Base-by-base conservation (phyloP, 1,140 invertebrate species). In the Cepaea nemoralis region DNA sequence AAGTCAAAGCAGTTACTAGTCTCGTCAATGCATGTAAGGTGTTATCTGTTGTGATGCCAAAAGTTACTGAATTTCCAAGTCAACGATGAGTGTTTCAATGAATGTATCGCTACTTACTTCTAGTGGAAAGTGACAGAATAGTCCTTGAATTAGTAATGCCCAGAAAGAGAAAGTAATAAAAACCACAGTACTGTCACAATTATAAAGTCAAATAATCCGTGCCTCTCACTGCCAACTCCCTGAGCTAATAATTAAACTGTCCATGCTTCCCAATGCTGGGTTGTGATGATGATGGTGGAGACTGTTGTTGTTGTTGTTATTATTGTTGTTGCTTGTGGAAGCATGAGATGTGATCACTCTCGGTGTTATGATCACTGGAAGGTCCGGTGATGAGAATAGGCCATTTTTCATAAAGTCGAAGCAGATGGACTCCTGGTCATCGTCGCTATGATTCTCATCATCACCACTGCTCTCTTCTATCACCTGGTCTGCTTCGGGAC, bases 321-420 rank as follows among this genome's bases (percentile, higher is more conserved):
- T 50, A 12, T 50, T 48, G 27, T 63, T 63, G n/a, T 19, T 31
- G 55, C 37, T 66, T 45, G 10, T 31, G 8, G 48, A 75, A n/a
- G 40, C 73, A 48, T 35, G 40, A 48, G 27, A 24, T n/a, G 83
- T 45, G 14, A 83, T 82, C 33, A 85, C 85, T 71, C 96, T 94
- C 75, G 96, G 94, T 87, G 96, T 95, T 91, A 96, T 94, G 78
- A 98, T 92, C 40, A 94, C 93, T 59, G 96, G 97, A 91, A 96
- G 95, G 85, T 94, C 94, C 16, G 96, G 96, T 66, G 96, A 96
- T 48, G 95, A 96, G 31, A 98, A 92, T 55, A 96, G 96, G 80
- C 96, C 94, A 22, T 84, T 50, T 40, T 70, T 80, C 59, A 84
- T 81, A 55, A 86, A 69, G 35, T 81, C 80, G 69, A 85, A 82